Evolutionary conservation across 2,888 invertebrate species (phyloP).

Genomic region (Drosophila paucipuncta): DNA sequence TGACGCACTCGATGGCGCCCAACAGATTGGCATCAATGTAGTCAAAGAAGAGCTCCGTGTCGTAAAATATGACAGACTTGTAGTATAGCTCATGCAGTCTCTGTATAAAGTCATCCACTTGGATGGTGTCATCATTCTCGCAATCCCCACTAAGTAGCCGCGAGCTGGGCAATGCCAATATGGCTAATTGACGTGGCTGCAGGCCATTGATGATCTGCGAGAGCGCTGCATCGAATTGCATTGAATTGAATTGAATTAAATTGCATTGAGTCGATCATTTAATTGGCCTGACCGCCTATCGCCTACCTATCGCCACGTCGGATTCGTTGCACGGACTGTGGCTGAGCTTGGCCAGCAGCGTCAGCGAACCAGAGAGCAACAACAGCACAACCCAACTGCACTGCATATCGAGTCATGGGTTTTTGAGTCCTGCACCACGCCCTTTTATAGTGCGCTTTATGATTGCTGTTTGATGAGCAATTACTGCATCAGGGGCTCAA

Average conservation of each 20-base stretch:
- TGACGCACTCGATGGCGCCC: conserved; percentile 83
- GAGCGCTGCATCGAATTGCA: conserved; percentile 68
- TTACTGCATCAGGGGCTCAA: conserved; percentile 75
- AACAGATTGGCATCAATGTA: conserved; percentile 81
- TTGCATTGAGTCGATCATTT: conserved; percentile 5
- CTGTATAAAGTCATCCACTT: conserved; percentile 83
- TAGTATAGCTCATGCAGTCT: conserved; percentile 79
- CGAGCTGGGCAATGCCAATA: conserved; percentile 62
- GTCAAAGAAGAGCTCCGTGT: conserved; percentile 79
- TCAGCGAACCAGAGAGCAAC: conserved; percentile 13
- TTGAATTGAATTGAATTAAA: conserved; percentile 6
- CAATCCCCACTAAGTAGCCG: conserved; percentile 33
- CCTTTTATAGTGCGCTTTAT: conserved; percentile 57
- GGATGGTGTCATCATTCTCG: conserved; percentile 55
- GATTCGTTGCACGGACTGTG: conserved; percentile 66
- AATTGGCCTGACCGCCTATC: conserved; percentile 7
- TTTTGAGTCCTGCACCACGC: background rate
- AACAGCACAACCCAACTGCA: conserved; percentile 10
- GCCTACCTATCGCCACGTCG: conserved; percentile 76
- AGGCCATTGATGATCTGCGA: conserved; percentile 83
- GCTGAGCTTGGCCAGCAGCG: conserved; percentile 20
- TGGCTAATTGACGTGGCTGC: conserved; percentile 76
- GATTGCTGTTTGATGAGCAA: conserved; percentile 69
- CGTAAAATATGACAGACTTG: conserved; percentile 82
- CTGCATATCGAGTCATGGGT: conserved; percentile 20